Evolutionary conservation across 1,140 invertebrate species (phyloP), one percentile per base, ranked within the genome.

Genomic region (Drosophila parvula): DNA sequence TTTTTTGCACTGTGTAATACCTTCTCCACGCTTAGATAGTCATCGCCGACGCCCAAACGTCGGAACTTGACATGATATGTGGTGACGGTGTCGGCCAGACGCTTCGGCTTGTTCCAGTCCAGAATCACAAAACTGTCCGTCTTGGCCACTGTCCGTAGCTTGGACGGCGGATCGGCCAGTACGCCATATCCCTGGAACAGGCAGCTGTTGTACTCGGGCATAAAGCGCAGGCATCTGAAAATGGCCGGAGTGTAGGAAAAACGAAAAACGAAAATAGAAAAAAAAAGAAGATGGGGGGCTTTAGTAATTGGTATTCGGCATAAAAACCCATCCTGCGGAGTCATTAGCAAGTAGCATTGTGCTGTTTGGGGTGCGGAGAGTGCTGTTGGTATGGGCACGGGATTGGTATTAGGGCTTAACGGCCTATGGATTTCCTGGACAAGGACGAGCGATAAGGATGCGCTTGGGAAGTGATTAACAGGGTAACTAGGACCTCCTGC

Each of bases 131-230:
- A 97, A 82, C 94, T 94, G 3, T 94, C 94, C 68, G 95, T 94
- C 44, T 96, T 94, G 82, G 96, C 95, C 18, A 95, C 94, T 2
- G 97, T 94, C 53, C 94, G 94, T 3, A 97, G 92, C 51, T 93
- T 92, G 0, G 93, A 93, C 0, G 96, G 96, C 14, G 94, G 93
- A 38, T 95, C 95, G 0, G 96, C 95, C 3, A 97, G 93, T 0
- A 97, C 96, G 3, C 96, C 96, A 86, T 97, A 97, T 7, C 96
- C 96, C 93, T 97, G 95, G 70, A 97, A 94, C 7, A 97, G 92
- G 84, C 96, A 97, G 92, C 95, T 96, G 30, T 94, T 95, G 92
- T 96, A 96, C 38, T 95, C 94, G 3, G 93, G 93, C 95, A 97
- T 97, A 91, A 95, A 96, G 48, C 96, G 95, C 36, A 97, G 92